Percentiles rank a stretch among this genome's conserved stretches.
Evolutionary conservation across 1,140 invertebrate species (phyloP).

Genomic region (Bombus sibiricus): DNA sequence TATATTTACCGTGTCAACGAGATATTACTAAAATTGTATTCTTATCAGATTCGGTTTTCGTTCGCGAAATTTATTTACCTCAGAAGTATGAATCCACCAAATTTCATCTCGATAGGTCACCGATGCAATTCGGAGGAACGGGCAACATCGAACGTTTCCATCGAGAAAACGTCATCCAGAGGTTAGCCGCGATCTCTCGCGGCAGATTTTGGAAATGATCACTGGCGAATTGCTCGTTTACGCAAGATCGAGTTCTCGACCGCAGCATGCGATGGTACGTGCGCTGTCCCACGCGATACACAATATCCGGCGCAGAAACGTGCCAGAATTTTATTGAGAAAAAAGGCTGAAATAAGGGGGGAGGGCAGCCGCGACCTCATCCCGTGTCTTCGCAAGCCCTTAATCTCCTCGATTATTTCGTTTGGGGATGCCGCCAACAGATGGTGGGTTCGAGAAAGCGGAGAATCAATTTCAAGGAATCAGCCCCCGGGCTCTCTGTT

Average conservation of each 20-base stretch:
- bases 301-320: slow-evolving; percentile 52
- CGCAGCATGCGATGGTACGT: slow-evolving; percentile 19
- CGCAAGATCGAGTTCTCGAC: slow-evolving; percentile 41
- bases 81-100: no score
- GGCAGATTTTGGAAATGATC: slow-evolving; percentile 7
- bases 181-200: neutral
- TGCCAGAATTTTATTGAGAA: slow-evolving; percentile 61
- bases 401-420: slow-evolving; percentile 70
- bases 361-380: slow-evolving; percentile 27
- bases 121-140: neutral
- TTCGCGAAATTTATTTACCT: no score
- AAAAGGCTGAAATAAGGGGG: neutral
- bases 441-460: slow-evolving; percentile 58
- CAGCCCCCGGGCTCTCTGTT: slow-evolving; percentile 55
- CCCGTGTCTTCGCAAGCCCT: slow-evolving; percentile 45
- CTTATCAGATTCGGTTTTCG: no score
- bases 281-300: slow-evolving; percentile 9
- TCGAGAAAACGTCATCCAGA: neutral
- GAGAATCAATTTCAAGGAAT: slow-evolving; percentile 68
- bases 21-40: no score
- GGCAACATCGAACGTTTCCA: neutral
- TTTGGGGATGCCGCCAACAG: slow-evolving; percentile 70
- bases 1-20: no score
- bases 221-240: slow-evolving; percentile 48
- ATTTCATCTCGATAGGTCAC: neutral